A percentile compares a stretch with the other conserved stretches of the same genome.
Conservation (phyloP, 2,888 invertebrate genomes). For the Acronicta leporina region DNA sequence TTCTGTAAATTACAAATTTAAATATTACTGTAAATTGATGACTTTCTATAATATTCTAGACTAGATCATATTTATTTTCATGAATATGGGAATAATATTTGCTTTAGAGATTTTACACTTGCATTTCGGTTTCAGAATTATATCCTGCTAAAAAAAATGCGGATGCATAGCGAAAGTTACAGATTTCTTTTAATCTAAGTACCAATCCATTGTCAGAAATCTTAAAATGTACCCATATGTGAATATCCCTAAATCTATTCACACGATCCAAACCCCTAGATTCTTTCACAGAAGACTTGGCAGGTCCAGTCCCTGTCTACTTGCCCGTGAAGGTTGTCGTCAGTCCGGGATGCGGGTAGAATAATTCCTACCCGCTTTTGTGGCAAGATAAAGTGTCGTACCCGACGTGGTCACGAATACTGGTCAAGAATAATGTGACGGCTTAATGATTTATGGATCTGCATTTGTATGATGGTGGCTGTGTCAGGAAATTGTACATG, state of each 20-base stretch:
- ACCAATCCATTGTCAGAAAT: background rate
- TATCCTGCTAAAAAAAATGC: too few relatives aligned
- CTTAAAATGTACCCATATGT: background rate
- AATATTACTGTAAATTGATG: too few relatives aligned
- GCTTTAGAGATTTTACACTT: too few relatives aligned
- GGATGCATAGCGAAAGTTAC: too few relatives aligned
- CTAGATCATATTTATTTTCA: too few relatives aligned
- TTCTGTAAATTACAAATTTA: too few relatives aligned
- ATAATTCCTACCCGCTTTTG: slow-evolving; percentile 67
- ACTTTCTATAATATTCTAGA: too few relatives aligned
- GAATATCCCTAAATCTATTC: slow-evolving; percentile 8
- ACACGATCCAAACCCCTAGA: slow-evolving; percentile 23
- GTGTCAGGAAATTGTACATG: slow-evolving; percentile 38
- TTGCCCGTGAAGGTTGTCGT: slow-evolving; percentile 69
- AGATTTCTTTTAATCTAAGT: background rate
- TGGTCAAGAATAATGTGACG: slow-evolving; percentile 59
- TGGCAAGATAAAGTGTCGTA: slow-evolving; percentile 63
- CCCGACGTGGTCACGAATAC: slow-evolving; percentile 50
- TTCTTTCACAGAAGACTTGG: slow-evolving; percentile 43
- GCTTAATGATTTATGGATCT: slow-evolving; percentile 53
- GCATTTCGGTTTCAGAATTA: too few relatives aligned
- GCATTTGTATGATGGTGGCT: slow-evolving; percentile 37
- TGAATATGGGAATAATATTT: too few relatives aligned
- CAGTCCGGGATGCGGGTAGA: slow-evolving; percentile 69
- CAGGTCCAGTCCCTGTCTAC: slow-evolving; percentile 53